Evolutionary conservation across 2,113 vertebrate genomes (phyloP), one percentile per base, ranked within the genome.

Genomic region (Indicator maculatus): DNA sequence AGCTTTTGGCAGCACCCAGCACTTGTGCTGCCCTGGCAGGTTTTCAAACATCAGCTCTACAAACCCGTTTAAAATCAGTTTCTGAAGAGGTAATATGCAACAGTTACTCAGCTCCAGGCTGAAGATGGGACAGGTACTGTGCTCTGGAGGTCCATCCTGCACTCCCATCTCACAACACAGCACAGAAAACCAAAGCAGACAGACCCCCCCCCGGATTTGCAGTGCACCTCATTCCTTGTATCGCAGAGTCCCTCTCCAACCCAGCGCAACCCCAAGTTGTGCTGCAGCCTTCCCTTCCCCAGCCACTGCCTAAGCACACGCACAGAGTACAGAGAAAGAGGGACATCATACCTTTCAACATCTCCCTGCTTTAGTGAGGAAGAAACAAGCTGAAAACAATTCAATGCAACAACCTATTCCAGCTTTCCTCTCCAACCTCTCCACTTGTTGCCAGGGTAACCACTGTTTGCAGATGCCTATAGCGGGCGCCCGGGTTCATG

Each of bases 361-460:
- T 96, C 87, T 91, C 94, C 96, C 96, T 92, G 96, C 96, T 89
- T 95, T 96, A 95, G 83, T 73, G 86, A 92, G 93, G 96, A 95
- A 95, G 96, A 95, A 95, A 96, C 95, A 96, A 93, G 95, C 96
- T 85, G 93, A 93, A 93, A 96, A 96, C 94, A 96, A 94, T 96
- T 97, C 93, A 93, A 76, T 89, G 93, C 93, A 95, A 96, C 95
- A 96, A 96, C 95, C 96, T 95, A 95, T 95, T 95, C 94, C 94
- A 96, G 92, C 93, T 96, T 95, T 93, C 95, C 96, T 96, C 88
- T 95, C 95, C 94, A 96, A 89, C 93, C 97, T 95, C 95, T 93
- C 94, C 93, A 96, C 93, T 95, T 89, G 98, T 98, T 98, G 97
- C 98, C 98, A 95, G 94, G 97, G 97, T 90, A 98, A 98, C 97